phyloP scores from a whole-genome alignment of 2,888 invertebrate genomes.

The Nymphalis c-album region DNA sequence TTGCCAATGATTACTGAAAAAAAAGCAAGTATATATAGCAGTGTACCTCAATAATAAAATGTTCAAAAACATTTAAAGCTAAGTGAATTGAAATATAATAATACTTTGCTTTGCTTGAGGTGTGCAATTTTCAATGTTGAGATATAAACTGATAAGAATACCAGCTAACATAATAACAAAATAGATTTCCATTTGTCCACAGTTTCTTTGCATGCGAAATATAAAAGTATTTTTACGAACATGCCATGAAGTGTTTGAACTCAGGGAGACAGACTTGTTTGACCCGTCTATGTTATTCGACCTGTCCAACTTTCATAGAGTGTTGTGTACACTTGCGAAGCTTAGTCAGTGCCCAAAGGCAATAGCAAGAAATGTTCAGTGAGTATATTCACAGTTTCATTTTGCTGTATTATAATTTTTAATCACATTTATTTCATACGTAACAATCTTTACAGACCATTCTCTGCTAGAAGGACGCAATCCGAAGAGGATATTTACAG shows the following conservation, averaged over 20 bases:
- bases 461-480: constrained; percentile 87
- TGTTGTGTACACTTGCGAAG: constrained; percentile 93
- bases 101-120: no score
- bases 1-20: no score
- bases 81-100: no score
- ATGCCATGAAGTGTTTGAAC: constrained; percentile 91
- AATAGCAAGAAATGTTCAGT: constrained; percentile 85
- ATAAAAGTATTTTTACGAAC: constrained; percentile 95
- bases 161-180: neutral
- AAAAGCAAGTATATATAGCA: no score
- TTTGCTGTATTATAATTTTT: neutral
- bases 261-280: constrained; percentile 93
- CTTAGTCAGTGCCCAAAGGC: constrained; percentile 91
- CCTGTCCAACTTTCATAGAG: constrained; percentile 96
- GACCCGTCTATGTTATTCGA: constrained; percentile 98
- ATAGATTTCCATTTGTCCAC: constrained; percentile 41
- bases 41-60: no score
- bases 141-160: neutral
- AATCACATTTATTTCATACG: neutral
- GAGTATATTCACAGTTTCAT: constrained; percentile 61
- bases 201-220: constrained; percentile 98
- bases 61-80: no score
- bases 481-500: constrained; percentile 93
- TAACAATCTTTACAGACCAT: constrained; percentile 84
- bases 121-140: neutral